A percentile compares a stretch with the other conserved stretches of the same genome.
These are phyloP conservation scores for Vanessa atalanta DNA, from an alignment of 1,140 invertebrate species.

Conservation along the genomic window DNA sequence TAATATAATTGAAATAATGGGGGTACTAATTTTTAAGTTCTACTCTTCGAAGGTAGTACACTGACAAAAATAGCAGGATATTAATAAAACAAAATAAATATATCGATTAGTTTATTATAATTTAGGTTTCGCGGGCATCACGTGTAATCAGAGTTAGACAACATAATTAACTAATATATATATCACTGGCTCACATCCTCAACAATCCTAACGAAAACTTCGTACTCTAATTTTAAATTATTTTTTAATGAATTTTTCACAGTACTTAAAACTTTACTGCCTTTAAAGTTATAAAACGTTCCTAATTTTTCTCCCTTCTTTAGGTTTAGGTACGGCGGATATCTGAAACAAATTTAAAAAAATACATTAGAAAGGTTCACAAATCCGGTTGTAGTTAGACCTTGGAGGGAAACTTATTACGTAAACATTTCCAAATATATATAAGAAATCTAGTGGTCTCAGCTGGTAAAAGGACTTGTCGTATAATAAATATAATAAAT, in stretches of 20 bases:
- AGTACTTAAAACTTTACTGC: conserved; percentile 60
- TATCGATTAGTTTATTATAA: conserved; percentile 53
- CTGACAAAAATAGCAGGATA: not conserved
- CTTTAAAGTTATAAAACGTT: conserved; percentile 67
- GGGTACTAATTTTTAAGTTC: too few relatives aligned
- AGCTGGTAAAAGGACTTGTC: too few relatives aligned
- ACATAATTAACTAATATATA: conserved; percentile 35
- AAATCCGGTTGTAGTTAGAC: too few relatives aligned
- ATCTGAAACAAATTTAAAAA: conserved; percentile 52
- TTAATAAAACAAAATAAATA: conserved; percentile 41
- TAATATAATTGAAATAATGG: not conserved
- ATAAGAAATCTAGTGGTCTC: too few relatives aligned
- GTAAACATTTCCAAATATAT: too few relatives aligned
- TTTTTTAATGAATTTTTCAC: conserved; percentile 50
- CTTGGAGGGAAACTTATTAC: too few relatives aligned
- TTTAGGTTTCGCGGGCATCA: conserved; percentile 40
- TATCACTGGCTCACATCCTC: conserved; percentile 51
- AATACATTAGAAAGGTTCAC: not conserved
- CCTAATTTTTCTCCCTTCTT: conserved; percentile 64
- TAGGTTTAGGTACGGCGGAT: conserved; percentile 58
- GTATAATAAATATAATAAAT: too few relatives aligned
- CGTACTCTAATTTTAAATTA: conserved; percentile 70
- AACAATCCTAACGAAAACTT: conserved; percentile 66
- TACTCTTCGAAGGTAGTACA: too few relatives aligned
- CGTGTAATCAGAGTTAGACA: conserved; percentile 14